A percentile compares a stretch with the other conserved stretches of the same genome.
These are phyloP conservation scores for Byasa hedistus DNA, from an alignment of 2,888 invertebrate genomes.

Conservation along the genomic window DNA sequence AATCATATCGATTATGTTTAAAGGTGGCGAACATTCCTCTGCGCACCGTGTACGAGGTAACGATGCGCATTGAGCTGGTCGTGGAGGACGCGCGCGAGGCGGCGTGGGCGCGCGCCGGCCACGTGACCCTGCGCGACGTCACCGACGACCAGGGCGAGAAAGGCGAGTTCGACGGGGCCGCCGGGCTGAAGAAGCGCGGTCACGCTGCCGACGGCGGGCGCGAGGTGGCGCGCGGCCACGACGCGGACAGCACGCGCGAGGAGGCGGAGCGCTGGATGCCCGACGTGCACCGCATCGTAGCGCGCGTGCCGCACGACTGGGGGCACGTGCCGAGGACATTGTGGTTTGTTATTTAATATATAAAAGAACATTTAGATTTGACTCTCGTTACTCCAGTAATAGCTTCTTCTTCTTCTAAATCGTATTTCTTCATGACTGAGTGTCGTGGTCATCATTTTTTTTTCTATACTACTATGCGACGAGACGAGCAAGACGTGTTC, in stretches of 20 bases:
- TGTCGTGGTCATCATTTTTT: no score
- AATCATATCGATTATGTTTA: no score
- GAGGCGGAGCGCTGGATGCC: constrained; percentile 28
- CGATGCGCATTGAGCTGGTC: constrained; percentile 49
- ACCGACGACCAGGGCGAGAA: constrained; percentile 38
- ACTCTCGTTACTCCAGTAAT: no score
- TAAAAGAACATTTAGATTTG: no score
- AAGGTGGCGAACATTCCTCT: constrained; percentile 67
- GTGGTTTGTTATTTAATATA: no score
- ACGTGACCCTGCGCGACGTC: constrained; percentile 44
- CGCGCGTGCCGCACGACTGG: constrained; percentile 53
- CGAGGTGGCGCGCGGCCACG: constrained; percentile 37
- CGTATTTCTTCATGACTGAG: no score
- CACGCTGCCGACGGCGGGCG: constrained; percentile 19
- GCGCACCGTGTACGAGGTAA: constrained; percentile 65
- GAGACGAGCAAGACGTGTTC: no score
- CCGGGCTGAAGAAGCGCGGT: constrained; percentile 38
- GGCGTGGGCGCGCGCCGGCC: constrained; percentile 54
- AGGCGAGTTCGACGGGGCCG: constrained; percentile 35
- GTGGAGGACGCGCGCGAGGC: constrained; percentile 39
- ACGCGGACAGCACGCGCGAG: no score
- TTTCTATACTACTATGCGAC: no score
- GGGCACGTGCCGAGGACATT: constrained; percentile 60
- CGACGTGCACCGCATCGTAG: constrained; percentile 37
- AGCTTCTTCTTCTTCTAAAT: no score